Base-by-base conservation (phyloP, 2,797 vertebrate species). In the Cyclura pinguis region DNA sequence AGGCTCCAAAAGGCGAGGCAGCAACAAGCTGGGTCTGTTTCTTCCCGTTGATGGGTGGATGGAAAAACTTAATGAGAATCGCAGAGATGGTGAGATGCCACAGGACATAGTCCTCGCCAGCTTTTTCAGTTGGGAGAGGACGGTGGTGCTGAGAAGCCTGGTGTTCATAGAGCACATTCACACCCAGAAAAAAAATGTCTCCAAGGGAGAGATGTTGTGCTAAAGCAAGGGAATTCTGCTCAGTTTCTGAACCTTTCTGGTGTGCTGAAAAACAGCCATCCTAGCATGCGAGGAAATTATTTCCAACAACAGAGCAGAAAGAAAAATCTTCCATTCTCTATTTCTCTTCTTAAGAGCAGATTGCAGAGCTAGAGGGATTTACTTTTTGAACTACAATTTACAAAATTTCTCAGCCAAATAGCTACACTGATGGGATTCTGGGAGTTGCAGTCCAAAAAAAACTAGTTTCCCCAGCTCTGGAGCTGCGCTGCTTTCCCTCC, bases 41-140 rank as follows among this genome's bases (percentile, higher is more conserved):
- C 95, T 93, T 96, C 95, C 94, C 85, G 55, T 96, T 96, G 95
- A 96, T 94, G 95, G 94, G 93, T 50, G 93, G 95, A 93, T 95
- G 42, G 96, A 96, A 97, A 97, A 96, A 96, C 94, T 94, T 95
- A 96, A 97, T 97, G 96, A 96, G 95, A 94, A 95, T 96, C 93
- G 84, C 96, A 96, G 96, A 96, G 93, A 92, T 85, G 92, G 91
- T 95, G 95, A 92, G 93, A 92, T 93, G 95, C 93, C 94, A 95
- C 93, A 89, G 55, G 85, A 78, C 73, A 14, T 84, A 84, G 86
- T 91, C 92, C 88, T 62, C 90, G 94, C 95, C 96, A 96, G 94
- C 91, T 96, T 96, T 78, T 96, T 95, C 94, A 93, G 91, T 88
- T 90, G 0, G 52, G 4, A 94, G 94, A 92, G 92, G 91, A 88